Evolutionary conservation across 2,797 vertebrate species (phyloP), one percentile per base, ranked within the genome.

Genomic region (Sebastes wilsoni): DNA sequence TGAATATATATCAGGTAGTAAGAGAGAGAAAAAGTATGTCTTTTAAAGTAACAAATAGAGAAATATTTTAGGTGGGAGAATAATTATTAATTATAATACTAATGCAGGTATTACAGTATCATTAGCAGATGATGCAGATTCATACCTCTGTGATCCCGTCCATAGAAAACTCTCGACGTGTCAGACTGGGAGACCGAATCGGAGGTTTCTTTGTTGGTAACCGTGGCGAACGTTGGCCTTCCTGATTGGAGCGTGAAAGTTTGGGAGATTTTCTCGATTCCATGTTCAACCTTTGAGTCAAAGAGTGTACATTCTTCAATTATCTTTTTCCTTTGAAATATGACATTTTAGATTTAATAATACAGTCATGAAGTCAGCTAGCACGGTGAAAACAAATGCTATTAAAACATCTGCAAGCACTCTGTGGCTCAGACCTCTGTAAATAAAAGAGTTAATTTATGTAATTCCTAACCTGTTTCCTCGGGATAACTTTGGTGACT

Each of bases 191-290:
- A 0, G 99, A 99, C 49, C 98, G 97, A 79, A 98, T 90, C 8
- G 97, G 97, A 73, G 97, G 96, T 92, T 98, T 99, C 88, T 97
- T 97, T 87, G 97, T 96, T 3, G 97, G 97, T 90, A 99, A 90
- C 72, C 98, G 94, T 27, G 99, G 99, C 0, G 99, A 99, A 79
- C 98, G 95, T 58, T 98, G 97, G 84, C 97, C 96, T 93, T 99
- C 99, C 90, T 98, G 98, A 4, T 97, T 96, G 62, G 96, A 94
- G 8, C 97, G 96, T 58, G 97, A 96, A 86, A 99, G 94, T 93
- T 99, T 99, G 49, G 99, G 98, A 83, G 98, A 99, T 94, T 99
- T 99, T 85, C 98, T 96, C 42, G 96, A 97, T 88, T 99, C 99
- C 88, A 99, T 96, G 92, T 97, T 99, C 94, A 99, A 96, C 95